Conservation (phyloP, 2,113 vertebrate genomes). For the Entomyzon cyanotis region DNA sequence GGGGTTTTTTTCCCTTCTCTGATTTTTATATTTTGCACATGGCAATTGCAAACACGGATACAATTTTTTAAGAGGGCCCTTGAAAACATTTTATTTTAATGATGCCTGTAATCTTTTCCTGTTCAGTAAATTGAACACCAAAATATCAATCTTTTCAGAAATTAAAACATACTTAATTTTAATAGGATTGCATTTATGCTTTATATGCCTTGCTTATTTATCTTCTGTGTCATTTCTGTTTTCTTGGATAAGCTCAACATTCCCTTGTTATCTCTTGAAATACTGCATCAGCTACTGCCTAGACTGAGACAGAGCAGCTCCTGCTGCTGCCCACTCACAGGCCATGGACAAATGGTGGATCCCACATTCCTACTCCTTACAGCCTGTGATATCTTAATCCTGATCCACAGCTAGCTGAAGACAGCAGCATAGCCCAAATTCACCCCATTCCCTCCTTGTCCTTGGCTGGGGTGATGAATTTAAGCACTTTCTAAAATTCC, state of each 20-base stretch:
- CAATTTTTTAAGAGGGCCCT: constrained; percentile 14
- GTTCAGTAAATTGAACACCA: constrained; percentile 50
- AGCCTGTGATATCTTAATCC: not conserved
- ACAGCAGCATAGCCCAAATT: not conserved
- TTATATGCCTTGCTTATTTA: constrained; percentile 67
- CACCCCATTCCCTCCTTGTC: not conserved
- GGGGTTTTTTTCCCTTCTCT: not conserved
- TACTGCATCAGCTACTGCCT: constrained; percentile 64
- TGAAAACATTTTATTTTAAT: constrained; percentile 69
- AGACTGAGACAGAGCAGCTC: constrained; percentile 17
- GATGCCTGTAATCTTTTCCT: constrained; percentile 61
- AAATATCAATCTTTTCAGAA: constrained; percentile 64
- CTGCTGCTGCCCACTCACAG: not conserved
- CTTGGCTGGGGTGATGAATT: not conserved
- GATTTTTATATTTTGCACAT: constrained; percentile 73
- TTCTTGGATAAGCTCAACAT: constrained; percentile 47
- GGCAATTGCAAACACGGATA: constrained; percentile 61
- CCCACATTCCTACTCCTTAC: not conserved
- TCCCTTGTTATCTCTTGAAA: constrained; percentile 76
- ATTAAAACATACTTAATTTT: constrained; percentile 72
- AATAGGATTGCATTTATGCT: constrained; percentile 68
- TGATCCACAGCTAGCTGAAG: not conserved
- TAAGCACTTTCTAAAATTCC: not conserved
- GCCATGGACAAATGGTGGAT: not conserved
- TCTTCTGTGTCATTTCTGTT: constrained; percentile 46